A percentile compares a stretch with the other conserved stretches of the same genome.
phyloP scores from a whole-genome alignment of 2,113 vertebrate species.

The Dipodomys merriami region DNA sequence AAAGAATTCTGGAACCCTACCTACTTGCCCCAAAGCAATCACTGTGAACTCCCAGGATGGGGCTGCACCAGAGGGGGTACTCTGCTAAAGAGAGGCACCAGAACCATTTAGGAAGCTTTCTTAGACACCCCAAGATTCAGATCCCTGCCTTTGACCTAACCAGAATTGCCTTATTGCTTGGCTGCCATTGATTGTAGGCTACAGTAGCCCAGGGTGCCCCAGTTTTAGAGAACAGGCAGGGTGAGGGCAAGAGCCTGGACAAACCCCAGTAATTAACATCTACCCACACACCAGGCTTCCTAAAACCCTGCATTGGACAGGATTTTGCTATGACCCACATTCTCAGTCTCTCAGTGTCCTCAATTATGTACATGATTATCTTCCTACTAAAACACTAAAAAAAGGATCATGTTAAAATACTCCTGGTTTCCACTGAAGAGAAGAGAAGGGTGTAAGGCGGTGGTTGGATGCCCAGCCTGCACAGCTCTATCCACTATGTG shows the following conservation, averaged over 20 bases:
- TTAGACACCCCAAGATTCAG: not conserved
- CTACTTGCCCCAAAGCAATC: not conserved
- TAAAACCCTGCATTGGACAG: slow-evolving; percentile 20
- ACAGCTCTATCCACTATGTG: not conserved
- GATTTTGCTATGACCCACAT: slow-evolving; percentile 52
- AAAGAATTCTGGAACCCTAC: not conserved
- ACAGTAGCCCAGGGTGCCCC: not conserved
- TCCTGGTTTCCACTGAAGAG: not conserved
- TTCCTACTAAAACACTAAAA: slow-evolving; percentile 45
- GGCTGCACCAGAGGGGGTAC: not conserved
- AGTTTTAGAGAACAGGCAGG: not conserved
- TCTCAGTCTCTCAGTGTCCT: slow-evolving; percentile 55
- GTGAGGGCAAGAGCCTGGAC: not conserved
- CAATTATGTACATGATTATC: slow-evolving; percentile 45
- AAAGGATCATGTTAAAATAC: slow-evolving; percentile 8
- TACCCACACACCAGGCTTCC: not conserved
- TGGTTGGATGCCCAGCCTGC: not conserved
- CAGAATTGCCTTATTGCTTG: not conserved
- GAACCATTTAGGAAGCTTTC: not conserved
- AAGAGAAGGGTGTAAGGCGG: not conserved
- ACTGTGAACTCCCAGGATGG: not conserved
- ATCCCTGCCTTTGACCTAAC: not conserved
- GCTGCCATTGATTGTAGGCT: not conserved
- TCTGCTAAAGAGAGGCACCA: not conserved
- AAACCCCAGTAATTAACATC: not conserved